Percentiles rank a stretch among this genome's conserved stretches.
Evolutionary conservation across 2,888 invertebrate species (phyloP).

Genomic region (Meloe dianella): DNA sequence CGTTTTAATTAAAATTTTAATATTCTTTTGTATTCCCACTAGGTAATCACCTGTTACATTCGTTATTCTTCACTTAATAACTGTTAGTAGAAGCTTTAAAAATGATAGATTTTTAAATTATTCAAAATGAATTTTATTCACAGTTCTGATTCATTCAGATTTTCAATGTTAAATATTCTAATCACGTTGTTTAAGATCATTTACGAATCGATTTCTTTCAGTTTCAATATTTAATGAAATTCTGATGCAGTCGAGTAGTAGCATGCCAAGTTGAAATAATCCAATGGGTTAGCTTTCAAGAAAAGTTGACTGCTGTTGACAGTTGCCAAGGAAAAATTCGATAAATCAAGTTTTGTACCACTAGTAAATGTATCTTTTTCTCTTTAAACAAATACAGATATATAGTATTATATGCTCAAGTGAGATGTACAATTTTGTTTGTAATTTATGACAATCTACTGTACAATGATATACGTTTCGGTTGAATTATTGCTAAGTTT

Average conservation of each 20-base stretch:
- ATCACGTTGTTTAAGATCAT: not conserved
- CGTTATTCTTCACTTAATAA: slow-evolving; percentile 5
- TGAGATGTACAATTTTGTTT: slow-evolving; percentile 7
- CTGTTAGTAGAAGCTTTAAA: not conserved
- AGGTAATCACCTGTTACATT: slow-evolving; percentile 37
- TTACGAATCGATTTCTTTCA: not conserved
- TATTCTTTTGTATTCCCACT: slow-evolving; percentile 39
- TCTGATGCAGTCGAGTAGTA: not conserved
- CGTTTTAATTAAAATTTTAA: slow-evolving; percentile 45
- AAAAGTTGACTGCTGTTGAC: slow-evolving; percentile 36
- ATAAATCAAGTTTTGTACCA: slow-evolving; percentile 40
- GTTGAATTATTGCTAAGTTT: slow-evolving; percentile 6
- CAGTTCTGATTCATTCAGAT: not conserved
- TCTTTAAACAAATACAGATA: not conserved
- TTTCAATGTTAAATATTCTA: not conserved
- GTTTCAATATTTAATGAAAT: slow-evolving; percentile 6
- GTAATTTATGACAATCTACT: slow-evolving; percentile 10
- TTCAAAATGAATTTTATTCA: not conserved
- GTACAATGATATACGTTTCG: not conserved
- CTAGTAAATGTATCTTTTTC: not conserved
- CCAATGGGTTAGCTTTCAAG: not conserved
- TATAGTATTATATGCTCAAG: slow-evolving; percentile 1
- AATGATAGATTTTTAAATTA: not conserved
- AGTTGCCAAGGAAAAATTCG: slow-evolving; percentile 43
- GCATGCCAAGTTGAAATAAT: slow-evolving; percentile 6